Evolutionary conservation across 2,113 vertebrate species (phyloP), one percentile per base, ranked within the genome.

Genomic region (Pseudopodoces humilis): DNA sequence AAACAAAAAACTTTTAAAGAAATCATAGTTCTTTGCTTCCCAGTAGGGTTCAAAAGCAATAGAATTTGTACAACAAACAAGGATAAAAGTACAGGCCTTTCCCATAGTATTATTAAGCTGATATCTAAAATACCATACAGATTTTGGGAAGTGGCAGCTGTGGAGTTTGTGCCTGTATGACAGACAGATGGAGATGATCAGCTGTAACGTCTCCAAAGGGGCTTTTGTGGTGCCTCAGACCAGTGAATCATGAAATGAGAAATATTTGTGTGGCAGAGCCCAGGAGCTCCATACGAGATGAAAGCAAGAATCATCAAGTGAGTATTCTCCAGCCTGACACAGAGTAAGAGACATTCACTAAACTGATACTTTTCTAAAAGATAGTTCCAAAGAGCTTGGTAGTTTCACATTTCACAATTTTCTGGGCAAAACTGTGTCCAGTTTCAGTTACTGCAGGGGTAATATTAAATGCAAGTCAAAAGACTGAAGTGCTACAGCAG

Each of bases 241-340:
- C 94, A 90, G 55, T 95, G 92, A 96, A 28, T 94, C 96, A 92
- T 96, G 89, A 97, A 97, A 97, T 89, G 82, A 96, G 92, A 95
- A 90, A 86, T 74, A 28, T 90, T 93, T 83, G 43, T 75, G 63
- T 81, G 88, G 75, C 78, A 88, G 65, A 88, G 78, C 49, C 35
- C 41, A 85, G 37, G 52, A 95, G 49, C 43, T 92, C 69, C 5
- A 6, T 69, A 47, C 2, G 20, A 86, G 83, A 47, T 88, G 70
- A 89, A 82, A 72, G 23, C 33, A 68, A 88, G 67, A 24, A 53
- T 30, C 15, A 46, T 50, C 71, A 39, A 60, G 56, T 67, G 35
- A 70, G 6, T 43, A 25, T 81, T 74, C 33, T 83, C 47, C 56
- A 75, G 37, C 25, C n/a, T 83, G 71, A 90, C 9, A 24, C 6